Conservation (phyloP, 23 tunicate species). For the Halocynthia roretzi region DNA sequence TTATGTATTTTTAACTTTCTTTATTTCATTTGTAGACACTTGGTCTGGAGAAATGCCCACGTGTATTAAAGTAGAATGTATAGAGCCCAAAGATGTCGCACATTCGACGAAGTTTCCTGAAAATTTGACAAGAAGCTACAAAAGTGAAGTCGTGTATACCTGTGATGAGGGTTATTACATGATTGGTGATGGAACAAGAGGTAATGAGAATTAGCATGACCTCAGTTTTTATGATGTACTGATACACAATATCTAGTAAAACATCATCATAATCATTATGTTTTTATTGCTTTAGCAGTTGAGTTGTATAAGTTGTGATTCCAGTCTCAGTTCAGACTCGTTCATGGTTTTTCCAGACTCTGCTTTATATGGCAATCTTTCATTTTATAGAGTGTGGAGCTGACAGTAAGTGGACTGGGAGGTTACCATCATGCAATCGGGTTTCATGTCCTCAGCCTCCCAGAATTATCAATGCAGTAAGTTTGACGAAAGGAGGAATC, state of each 20-base stretch:
- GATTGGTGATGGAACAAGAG: slow-evolving; percentile 35
- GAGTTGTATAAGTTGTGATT: too few relatives aligned
- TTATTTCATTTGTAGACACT: slow-evolving; percentile 4
- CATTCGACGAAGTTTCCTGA: slow-evolving; percentile 21
- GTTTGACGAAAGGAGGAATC: not conserved
- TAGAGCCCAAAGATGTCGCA: slow-evolving; percentile 23
- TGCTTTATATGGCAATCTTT: too few relatives aligned
- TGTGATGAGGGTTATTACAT: slow-evolving; percentile 51
- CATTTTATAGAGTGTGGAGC: slow-evolving; percentile 22
- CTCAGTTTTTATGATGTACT: too few relatives aligned
- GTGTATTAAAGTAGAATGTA: slow-evolving; percentile 49
- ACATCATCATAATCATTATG: too few relatives aligned
- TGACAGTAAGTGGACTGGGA: slow-evolving; percentile 42
- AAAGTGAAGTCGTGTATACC: slow-evolving; percentile 28
- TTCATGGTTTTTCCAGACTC: too few relatives aligned
- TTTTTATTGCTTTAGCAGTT: too few relatives aligned
- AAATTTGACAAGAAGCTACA: slow-evolving; percentile 13
- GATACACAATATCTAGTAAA: too few relatives aligned
- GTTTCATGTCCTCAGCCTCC: slow-evolving; percentile 45
- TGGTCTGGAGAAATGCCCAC: slow-evolving; percentile 46
- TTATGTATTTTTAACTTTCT: not conserved
- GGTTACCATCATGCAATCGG: slow-evolving; percentile 32
- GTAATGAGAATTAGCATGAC: not conserved
- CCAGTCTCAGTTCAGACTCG: too few relatives aligned
- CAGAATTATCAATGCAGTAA: slow-evolving; percentile 17